A percentile compares a stretch with the other conserved stretches of the same genome.
Evolutionary conservation across 2,888 invertebrate species (phyloP).

Genomic region (Phorcus lineatus): DNA sequence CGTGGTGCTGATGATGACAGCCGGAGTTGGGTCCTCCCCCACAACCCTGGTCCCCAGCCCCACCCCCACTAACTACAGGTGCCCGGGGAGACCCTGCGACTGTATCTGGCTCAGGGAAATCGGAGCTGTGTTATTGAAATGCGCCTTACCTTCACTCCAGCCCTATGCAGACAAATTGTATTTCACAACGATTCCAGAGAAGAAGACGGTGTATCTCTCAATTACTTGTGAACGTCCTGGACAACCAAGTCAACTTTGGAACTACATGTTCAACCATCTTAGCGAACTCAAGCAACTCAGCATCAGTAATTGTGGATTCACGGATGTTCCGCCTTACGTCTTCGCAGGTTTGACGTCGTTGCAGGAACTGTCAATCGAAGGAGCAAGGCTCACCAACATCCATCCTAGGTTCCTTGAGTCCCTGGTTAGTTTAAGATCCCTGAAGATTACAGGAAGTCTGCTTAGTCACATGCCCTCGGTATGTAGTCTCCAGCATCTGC

Average conservation of each 20-base stretch:
- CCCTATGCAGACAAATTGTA: background rate
- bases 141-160: background rate
- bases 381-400: conserved; percentile 19
- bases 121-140: background rate
- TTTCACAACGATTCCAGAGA: conserved; percentile 3
- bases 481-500: conserved; percentile 29
- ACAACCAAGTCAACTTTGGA: conserved; percentile 27
- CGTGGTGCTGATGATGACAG: background rate
- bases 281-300: conserved; percentile 26
- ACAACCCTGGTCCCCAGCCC: background rate
- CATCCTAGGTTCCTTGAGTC: conserved; percentile 33
- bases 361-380: conserved; percentile 31
- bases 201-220: conserved; percentile 15
- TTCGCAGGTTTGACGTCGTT: conserved; percentile 38
- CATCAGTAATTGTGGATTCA: conserved; percentile 35
- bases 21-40: background rate
- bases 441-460: conserved; percentile 35
- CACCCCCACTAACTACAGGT: background rate
- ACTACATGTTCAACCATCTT: conserved; percentile 34
- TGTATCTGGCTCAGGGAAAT: conserved; percentile 25
- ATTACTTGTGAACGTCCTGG: conserved; percentile 2
- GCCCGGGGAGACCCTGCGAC: conserved; percentile 20
- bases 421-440: conserved; percentile 28
- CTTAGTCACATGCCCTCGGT: conserved; percentile 36
- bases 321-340: conserved; percentile 29